A percentile compares a stretch with the other conserved stretches of the same genome.
Evolutionary conservation across 2,888 invertebrate genomes (phyloP).

Genomic region (Eumacrocentrus americanus): DNA sequence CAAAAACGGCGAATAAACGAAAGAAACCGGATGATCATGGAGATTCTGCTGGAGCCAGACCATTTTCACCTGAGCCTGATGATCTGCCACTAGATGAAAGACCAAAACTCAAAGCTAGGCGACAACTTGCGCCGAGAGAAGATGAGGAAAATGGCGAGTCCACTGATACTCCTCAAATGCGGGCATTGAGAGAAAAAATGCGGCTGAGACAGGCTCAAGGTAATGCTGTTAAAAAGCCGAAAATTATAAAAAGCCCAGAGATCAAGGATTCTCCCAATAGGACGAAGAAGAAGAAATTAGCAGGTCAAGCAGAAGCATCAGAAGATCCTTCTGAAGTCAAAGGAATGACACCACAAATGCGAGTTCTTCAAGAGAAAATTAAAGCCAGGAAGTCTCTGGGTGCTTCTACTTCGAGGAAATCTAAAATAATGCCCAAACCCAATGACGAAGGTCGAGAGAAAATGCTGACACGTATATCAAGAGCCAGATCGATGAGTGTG

Average conservation of each 20-base stretch:
- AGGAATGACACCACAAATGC: slow-evolving; percentile 45
- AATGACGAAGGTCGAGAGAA: not conserved
- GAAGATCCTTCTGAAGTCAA: not conserved
- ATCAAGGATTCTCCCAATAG: slow-evolving; percentile 14
- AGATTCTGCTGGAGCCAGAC: not conserved
- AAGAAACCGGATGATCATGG: slow-evolving; percentile 10
- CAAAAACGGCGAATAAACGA: slow-evolving; percentile 24
- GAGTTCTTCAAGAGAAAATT: slow-evolving; percentile 37
- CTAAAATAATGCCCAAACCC: slow-evolving; percentile 2
- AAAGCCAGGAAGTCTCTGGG: slow-evolving; percentile 18
- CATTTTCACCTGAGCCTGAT: slow-evolving; percentile 33
- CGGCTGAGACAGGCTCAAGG: slow-evolving; percentile 36
- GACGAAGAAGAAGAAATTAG: not conserved
- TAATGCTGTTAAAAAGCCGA: slow-evolving; percentile 18
- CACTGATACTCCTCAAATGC: slow-evolving; percentile 48
- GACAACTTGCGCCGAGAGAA: not conserved
- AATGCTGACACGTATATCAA: not conserved
- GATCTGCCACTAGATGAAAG: slow-evolving; percentile 23
- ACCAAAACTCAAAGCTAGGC: slow-evolving; percentile 36
- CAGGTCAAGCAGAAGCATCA: not conserved
- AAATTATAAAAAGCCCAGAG: slow-evolving; percentile 6
- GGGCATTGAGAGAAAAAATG: slow-evolving; percentile 39
- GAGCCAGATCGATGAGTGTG: not conserved
- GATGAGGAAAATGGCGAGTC: slow-evolving; percentile 5
- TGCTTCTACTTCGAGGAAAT: not conserved